Percentiles rank a stretch among this genome's conserved stretches.
Conservation (phyloP, 2,113 vertebrate genomes). For the Cynocephalus volans region DNA sequence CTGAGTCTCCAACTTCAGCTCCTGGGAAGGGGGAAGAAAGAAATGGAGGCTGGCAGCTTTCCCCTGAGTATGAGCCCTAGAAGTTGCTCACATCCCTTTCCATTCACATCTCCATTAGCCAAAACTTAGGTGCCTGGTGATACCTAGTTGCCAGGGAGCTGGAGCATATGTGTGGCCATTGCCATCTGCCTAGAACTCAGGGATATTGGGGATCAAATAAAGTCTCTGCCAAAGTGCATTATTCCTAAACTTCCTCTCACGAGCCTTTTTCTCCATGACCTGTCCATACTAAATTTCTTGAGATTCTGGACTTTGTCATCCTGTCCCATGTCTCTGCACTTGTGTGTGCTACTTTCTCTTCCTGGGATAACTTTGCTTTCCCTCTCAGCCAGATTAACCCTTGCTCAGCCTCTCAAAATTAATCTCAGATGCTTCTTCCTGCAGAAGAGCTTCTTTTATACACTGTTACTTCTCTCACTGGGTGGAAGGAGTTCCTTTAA, state of each 20-base stretch:
- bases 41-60: fast-evolving
- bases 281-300: background rate
- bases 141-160: background rate
- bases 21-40: background rate
- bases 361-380: background rate
- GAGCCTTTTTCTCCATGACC: background rate
- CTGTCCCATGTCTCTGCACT: background rate
- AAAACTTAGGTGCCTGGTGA: background rate
- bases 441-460: background rate
- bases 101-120: background rate
- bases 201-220: background rate
- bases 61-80: background rate
- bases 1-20: background rate
- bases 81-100: background rate
- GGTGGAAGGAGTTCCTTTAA: background rate
- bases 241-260: background rate
- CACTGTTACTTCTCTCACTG: background rate
- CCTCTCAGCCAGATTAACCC: background rate
- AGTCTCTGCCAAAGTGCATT: background rate
- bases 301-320: background rate
- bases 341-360: background rate
- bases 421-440: background rate
- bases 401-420: background rate
- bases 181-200: background rate
- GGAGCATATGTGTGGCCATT: too few relatives aligned